These are phyloP conservation scores for Drosophila stalkeri DNA, from an alignment of 2,888 invertebrate genomes.

Conservation along the genomic window DNA sequence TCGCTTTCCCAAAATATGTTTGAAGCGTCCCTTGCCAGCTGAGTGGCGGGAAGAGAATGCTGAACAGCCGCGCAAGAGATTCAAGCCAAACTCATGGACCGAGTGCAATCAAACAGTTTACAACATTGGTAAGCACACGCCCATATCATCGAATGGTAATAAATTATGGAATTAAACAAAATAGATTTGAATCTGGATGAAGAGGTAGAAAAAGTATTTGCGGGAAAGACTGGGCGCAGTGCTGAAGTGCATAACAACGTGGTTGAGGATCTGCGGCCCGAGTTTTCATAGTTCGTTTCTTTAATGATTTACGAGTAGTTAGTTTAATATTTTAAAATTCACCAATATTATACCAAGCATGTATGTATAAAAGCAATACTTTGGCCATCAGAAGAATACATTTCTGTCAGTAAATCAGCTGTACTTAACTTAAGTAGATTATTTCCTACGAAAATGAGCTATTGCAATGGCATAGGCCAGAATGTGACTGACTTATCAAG, in stretches of 20 bases:
- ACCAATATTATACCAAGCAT: too few relatives aligned
- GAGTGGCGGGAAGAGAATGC: background rate
- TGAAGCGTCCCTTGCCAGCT: background rate
- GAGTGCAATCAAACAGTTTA: background rate
- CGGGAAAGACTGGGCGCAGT: background rate
- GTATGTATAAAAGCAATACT: background rate
- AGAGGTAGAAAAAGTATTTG: background rate
- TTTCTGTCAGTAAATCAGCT: slow-evolving; percentile 12
- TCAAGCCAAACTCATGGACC: background rate
- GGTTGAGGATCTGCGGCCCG: background rate
- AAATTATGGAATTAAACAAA: background rate
- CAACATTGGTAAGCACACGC: background rate
- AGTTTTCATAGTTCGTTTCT: background rate
- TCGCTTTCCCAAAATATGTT: background rate
- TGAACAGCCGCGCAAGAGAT: background rate
- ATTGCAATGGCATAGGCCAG: slow-evolving; percentile 21
- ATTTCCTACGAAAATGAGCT: slow-evolving; percentile 30
- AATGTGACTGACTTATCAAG: slow-evolving; percentile 37
- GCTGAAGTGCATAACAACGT: background rate
- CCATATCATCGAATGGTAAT: background rate
- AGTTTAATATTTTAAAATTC: background rate
- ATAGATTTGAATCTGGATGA: background rate
- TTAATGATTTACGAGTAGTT: background rate
- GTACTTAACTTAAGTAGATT: slow-evolving; percentile 38
- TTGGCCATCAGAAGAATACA: slow-evolving; percentile 3